A percentile compares a stretch with the other conserved stretches of the same genome.
Evolutionary conservation across 2,113 vertebrate genomes (phyloP).

Genomic region (Scomber colias): DNA sequence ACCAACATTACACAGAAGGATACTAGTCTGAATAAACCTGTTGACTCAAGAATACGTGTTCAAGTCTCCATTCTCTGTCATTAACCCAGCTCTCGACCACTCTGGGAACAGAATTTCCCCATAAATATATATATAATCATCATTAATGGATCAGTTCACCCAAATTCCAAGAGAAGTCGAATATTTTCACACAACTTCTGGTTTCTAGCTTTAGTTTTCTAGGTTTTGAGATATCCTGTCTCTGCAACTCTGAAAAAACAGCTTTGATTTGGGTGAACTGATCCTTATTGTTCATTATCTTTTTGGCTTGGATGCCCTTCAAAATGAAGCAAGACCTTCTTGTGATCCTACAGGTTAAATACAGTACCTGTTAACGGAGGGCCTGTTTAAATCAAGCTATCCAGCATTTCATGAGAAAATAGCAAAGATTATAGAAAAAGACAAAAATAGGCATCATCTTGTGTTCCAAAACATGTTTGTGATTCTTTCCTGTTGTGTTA

Average conservation of each 20-base stretch:
- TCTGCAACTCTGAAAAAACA: not conserved
- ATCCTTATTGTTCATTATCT: not conserved
- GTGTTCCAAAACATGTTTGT: too few relatives aligned
- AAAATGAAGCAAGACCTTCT: too few relatives aligned
- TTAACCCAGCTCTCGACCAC: not conserved
- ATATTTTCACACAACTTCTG: not conserved
- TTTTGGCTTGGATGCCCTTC: not conserved
- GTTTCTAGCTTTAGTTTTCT: not conserved
- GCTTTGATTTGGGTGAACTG: not conserved
- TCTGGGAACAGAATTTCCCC: too few relatives aligned
- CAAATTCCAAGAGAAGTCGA: not conserved
- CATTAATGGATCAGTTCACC: not conserved
- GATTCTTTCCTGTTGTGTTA: too few relatives aligned
- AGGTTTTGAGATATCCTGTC: not conserved
- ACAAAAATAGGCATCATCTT: too few relatives aligned
- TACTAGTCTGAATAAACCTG: not conserved
- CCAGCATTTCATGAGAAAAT: too few relatives aligned
- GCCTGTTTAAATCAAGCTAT: too few relatives aligned
- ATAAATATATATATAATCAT: too few relatives aligned
- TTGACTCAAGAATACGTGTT: not conserved
- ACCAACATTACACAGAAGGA: slow-evolving; percentile 8
- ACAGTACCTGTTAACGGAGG: too few relatives aligned
- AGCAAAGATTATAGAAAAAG: too few relatives aligned
- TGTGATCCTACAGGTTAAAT: too few relatives aligned
- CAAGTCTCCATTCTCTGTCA: not conserved